These are phyloP conservation scores for Periophthalmus modestus DNA, from an alignment of 2,113 vertebrate genomes.

Conservation along the genomic window DNA sequence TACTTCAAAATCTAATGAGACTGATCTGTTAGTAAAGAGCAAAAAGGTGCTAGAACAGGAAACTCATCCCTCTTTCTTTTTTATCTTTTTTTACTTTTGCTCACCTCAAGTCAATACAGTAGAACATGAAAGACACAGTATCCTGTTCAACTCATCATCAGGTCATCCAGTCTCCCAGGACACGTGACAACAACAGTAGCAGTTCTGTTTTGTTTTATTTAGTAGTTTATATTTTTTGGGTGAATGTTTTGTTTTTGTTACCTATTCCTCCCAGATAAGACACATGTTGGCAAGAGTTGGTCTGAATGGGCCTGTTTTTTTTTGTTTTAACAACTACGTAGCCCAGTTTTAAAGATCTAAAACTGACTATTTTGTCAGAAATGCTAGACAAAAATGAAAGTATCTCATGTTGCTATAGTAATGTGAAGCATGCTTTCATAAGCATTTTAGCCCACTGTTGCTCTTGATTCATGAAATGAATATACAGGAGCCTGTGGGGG, in stretches of 20 bases:
- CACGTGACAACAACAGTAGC: slow-evolving; percentile 24
- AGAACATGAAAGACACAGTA: slow-evolving; percentile 62
- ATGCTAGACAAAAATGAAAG: not conserved
- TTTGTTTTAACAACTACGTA: not conserved
- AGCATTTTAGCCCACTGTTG: slow-evolving; percentile 21
- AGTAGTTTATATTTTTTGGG: not conserved
- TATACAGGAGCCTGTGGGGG: slow-evolving; percentile 41
- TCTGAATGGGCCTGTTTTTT: too few species aligned
- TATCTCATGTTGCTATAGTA: slow-evolving; percentile 2
- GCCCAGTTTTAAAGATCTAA: not conserved
- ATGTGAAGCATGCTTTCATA: slow-evolving; percentile 16
- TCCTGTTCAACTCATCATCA: slow-evolving; percentile 35
- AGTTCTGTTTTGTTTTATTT: not conserved
- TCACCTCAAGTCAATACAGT: slow-evolving; percentile 40
- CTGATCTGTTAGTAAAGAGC: slow-evolving; percentile 10
- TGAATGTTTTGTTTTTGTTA: not conserved
- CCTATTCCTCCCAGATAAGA: not conserved
- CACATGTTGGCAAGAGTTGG: too few species aligned
- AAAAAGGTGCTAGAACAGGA: slow-evolving; percentile 66
- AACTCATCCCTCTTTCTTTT: slow-evolving; percentile 48
- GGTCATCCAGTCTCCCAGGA: slow-evolving; percentile 35
- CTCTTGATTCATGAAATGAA: slow-evolving; percentile 40
- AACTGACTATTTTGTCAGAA: not conserved
- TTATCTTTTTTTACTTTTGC: too few species aligned
- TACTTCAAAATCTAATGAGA: not conserved